These are phyloP conservation scores for Meteorus cinctellus DNA, from an alignment of 2,888 invertebrate genomes.

Conservation along the genomic window DNA sequence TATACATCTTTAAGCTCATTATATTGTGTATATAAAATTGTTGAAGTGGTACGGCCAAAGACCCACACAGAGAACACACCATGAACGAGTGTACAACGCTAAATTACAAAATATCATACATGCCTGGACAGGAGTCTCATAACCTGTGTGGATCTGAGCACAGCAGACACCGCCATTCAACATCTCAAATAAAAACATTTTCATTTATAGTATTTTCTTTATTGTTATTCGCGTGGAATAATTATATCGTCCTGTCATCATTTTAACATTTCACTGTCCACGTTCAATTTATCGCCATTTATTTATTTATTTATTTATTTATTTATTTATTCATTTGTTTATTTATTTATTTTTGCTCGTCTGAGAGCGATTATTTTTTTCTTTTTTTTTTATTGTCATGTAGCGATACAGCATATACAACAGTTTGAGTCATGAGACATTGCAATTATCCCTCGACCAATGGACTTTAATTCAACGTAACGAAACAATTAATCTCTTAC, in stretches of 20 bases:
- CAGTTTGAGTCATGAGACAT: not conserved
- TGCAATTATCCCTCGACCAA: conserved; percentile 52
- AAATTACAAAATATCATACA: not conserved
- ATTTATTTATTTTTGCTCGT: conserved; percentile 1
- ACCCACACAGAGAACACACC: not conserved
- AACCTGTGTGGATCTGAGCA: not conserved
- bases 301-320: not conserved
- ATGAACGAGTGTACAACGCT: not conserved
- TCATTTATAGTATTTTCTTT: not conserved
- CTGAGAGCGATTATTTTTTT: not conserved
- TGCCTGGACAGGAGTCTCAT: not conserved
- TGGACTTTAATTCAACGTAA: conserved; percentile 62
- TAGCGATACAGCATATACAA: not conserved
- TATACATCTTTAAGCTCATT: not conserved
- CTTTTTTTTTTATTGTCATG: conserved; percentile 5
- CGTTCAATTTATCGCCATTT: not conserved
- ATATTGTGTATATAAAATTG: not conserved
- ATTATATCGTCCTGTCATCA: not conserved
- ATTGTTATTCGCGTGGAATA: not conserved
- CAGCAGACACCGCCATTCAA: not conserved
- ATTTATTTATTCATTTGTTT: conserved; percentile 14
- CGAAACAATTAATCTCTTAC: conserved; percentile 63
- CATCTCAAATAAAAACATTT: not conserved
- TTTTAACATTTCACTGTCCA: not conserved
- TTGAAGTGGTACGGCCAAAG: not conserved